Conservation (phyloP, 2,888 invertebrate species). For the Dermolepida albohirtum region DNA sequence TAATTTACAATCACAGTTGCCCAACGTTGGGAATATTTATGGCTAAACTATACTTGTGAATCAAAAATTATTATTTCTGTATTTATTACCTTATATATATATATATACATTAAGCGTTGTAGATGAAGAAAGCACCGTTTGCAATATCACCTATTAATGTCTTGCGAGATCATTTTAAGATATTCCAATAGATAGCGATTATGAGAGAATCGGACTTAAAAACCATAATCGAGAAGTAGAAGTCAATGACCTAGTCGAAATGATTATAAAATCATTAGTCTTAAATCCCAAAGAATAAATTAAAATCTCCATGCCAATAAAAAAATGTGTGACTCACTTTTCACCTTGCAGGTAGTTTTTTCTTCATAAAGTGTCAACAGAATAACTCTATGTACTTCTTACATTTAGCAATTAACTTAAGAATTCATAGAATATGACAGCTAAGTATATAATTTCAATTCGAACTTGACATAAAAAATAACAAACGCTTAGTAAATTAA, state of each 20-base stretch:
- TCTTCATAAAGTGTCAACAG: background rate
- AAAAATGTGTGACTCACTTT: constrained; percentile 8
- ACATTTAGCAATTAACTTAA: background rate
- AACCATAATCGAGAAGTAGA: too few relatives aligned
- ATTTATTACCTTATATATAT: too few relatives aligned
- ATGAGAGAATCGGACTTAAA: too few relatives aligned
- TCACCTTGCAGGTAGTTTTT: constrained; percentile 17
- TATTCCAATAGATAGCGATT: too few relatives aligned
- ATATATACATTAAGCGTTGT: too few relatives aligned
- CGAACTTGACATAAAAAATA: background rate
- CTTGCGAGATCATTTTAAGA: too few relatives aligned
- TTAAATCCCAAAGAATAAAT: background rate
- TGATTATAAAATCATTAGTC: background rate
- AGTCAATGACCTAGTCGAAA: background rate
- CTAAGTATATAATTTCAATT: background rate
- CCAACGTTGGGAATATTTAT: too few relatives aligned
- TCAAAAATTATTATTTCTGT: too few relatives aligned
- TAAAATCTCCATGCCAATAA: constrained; percentile 3
- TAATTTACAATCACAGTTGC: too few relatives aligned
- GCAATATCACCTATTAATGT: too few relatives aligned
- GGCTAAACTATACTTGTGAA: too few relatives aligned
- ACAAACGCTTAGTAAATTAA: background rate
- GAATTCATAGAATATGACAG: constrained; percentile 13
- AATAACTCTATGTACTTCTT: constrained; percentile 1
- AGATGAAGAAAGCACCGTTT: too few relatives aligned